Evolutionary conservation across 2,888 invertebrate genomes (phyloP), one percentile per base, ranked within the genome.

Genomic region (Leptopterna dolabrata): DNA sequence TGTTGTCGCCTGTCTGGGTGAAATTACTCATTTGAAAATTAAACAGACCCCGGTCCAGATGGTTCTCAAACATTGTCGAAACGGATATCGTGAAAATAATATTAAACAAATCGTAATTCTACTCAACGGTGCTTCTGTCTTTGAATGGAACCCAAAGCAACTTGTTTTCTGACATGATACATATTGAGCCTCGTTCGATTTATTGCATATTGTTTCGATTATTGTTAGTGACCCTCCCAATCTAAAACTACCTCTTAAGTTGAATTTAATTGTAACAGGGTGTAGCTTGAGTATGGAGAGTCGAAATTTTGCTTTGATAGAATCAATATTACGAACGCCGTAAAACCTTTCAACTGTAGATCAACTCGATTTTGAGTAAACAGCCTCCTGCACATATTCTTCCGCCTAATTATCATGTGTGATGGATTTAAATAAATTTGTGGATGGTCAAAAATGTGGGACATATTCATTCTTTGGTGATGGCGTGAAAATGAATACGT

Each of bases 161-260:
- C 71, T 85, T 41, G 85, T 85, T 85, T 85, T 30, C 27, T 85
- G 85, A 73, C 73, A 85, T 85, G 85, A 85, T 85, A 85, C 85
- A 85, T 85, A 85, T 29, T 85, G 85, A 85, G 85, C 85, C 73
- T 47, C 24, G 14, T n/a, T 78, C 27, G 13, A 14, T 81, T 30
- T 55, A 81, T 81, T 81, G 24, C 19, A 19, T 9, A 45, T 0
- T 45, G 24, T 63, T 63, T 63, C 13, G 24, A 27, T 63, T 11
- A 19, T 55, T 55, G 55, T n/a, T n/a, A n/a, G 19, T 24, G 63
- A 47, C 47, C 47, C 13, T 7, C 36, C n/a, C n/a, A n/a, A n/a
- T n/a, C n/a, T n/a, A n/a, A n/a, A n/a, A n/a, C 45, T 45, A 51
- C 51, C 51, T 51, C 51, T 51, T n/a, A 16, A 16, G 2, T 36